Conservation (phyloP, 2,797 vertebrate genomes). For the Antrozous pallidus region DNA sequence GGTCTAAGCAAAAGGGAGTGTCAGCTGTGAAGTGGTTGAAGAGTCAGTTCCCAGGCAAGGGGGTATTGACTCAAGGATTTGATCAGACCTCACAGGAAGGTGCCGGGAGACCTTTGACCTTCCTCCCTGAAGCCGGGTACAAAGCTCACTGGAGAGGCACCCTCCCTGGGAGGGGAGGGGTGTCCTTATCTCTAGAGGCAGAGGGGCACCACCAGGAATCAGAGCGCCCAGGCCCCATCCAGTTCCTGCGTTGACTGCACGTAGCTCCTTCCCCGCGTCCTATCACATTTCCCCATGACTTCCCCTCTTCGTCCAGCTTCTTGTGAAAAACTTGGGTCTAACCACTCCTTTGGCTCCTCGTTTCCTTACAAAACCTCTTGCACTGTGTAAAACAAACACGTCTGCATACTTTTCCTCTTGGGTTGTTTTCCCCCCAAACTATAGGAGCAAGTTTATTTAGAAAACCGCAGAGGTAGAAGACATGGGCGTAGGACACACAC, state of each 20-base stretch:
- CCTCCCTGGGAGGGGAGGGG: background rate
- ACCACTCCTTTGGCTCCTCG: background rate
- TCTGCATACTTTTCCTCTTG: background rate
- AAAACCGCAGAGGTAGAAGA: background rate
- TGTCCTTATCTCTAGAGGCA: background rate
- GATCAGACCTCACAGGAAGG: background rate
- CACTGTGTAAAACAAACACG: background rate
- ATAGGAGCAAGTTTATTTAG: background rate
- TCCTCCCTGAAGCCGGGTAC: background rate
- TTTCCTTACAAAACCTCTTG: background rate
- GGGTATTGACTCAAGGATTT: too few relatives aligned
- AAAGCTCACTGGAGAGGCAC: background rate
- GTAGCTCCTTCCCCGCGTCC: background rate
- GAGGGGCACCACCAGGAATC: background rate
- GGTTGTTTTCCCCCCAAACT: background rate
- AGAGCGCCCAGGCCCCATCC: background rate
- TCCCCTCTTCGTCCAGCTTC: background rate
- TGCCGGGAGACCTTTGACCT: background rate
- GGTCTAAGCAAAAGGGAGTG: too few relatives aligned
- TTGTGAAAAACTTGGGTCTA: background rate
- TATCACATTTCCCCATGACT: background rate
- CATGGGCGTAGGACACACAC: too few relatives aligned
- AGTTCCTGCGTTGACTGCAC: background rate
- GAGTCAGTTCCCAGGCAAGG: too few relatives aligned
- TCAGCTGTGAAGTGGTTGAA: too few relatives aligned